Percentiles rank a stretch among this genome's conserved stretches.
These are phyloP conservation scores for Mimas tiliae DNA, from an alignment of 2,888 invertebrate species.

Conservation along the genomic window DNA sequence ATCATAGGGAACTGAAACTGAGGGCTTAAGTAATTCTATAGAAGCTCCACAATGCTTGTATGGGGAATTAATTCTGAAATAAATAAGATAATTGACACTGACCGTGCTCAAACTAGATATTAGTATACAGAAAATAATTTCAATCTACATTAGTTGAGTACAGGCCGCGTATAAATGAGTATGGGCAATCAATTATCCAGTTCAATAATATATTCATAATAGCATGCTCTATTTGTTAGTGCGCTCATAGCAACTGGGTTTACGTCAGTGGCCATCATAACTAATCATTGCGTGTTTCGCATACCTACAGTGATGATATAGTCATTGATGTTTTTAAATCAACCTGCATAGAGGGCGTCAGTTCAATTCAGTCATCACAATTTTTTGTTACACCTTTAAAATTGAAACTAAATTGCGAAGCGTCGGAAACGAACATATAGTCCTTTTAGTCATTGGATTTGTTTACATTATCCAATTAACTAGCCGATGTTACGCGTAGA, in stretches of 20 bases:
- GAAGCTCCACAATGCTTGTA: too few species aligned
- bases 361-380: not conserved
- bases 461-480: not conserved
- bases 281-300: constrained; percentile 18
- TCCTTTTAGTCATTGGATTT: not conserved
- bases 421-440: too few species aligned
- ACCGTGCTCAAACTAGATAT: too few species aligned
- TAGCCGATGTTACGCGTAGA: not conserved
- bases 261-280: constrained; percentile 28
- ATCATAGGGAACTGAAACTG: too few species aligned
- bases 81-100: too few species aligned
- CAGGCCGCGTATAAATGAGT: not conserved
- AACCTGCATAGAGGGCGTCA: not conserved
- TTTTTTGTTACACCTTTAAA: not conserved
- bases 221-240: not conserved
- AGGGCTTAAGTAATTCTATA: too few species aligned
- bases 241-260: constrained; percentile 17
- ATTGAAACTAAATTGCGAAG: too few species aligned
- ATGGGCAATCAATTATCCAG: not conserved
- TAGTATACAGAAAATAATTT: too few species aligned
- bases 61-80: too few species aligned
- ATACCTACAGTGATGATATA: constrained; percentile 28
- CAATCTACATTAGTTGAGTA: too few species aligned
- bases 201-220: not conserved
- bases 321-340: constrained; percentile 26